Evolutionary conservation across 2,797 vertebrate species (phyloP).

Genomic region (Dryobates pubescens): DNA sequence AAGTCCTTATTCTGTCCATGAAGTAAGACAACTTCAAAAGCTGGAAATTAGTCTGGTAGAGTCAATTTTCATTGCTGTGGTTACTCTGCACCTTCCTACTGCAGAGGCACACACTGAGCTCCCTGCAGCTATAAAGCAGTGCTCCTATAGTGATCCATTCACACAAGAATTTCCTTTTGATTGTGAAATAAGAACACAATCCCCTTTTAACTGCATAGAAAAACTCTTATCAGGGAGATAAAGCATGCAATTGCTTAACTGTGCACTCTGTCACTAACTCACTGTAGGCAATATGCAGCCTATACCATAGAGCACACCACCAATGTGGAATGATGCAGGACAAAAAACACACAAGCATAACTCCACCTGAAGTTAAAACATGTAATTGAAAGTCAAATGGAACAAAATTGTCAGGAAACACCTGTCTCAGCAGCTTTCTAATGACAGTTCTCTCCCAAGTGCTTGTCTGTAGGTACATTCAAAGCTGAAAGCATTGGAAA

Average conservation of each 20-base stretch:
- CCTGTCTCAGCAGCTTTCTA: background rate
- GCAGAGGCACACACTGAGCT: fast-evolving
- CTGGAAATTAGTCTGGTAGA: background rate
- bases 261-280: background rate
- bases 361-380: background rate
- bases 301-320: background rate
- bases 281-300: background rate
- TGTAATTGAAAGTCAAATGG: background rate
- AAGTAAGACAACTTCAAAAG: background rate
- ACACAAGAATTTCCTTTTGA: background rate
- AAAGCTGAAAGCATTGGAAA: background rate
- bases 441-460: background rate
- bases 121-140: background rate
- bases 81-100: background rate
- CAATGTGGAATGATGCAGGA: background rate
- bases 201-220: background rate
- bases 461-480: background rate
- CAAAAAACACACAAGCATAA: background rate
- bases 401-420: background rate
- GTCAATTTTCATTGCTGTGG: background rate
- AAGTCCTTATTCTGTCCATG: background rate
- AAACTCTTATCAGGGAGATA: background rate
- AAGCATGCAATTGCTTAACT: background rate
- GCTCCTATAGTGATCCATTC: background rate
- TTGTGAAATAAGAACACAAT: background rate